phyloP scores from a whole-genome alignment of 2,113 vertebrate genomes.

The Poecilia latipinna region DNA sequence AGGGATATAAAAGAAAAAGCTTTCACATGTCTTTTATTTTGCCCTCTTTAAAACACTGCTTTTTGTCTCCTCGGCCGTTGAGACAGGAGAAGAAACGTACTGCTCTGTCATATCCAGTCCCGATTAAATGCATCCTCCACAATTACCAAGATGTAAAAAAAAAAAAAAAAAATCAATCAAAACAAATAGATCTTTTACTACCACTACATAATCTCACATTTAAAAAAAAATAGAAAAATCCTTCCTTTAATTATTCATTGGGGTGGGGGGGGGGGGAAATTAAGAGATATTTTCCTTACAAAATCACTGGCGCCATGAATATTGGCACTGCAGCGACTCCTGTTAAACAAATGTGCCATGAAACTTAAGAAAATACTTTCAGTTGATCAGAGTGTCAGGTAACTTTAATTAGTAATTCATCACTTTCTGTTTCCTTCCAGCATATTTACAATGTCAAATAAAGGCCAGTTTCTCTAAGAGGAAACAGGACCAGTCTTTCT shows the following conservation, averaged over 20 bases:
- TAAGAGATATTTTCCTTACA: no score
- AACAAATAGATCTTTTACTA: background rate
- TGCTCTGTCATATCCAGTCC: background rate
- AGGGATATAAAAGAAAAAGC: conserved; percentile 8
- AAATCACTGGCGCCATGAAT: background rate
- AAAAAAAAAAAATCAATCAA: background rate
- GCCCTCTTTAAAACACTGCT: background rate
- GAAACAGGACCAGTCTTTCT: no score
- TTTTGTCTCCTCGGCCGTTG: background rate
- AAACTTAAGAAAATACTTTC: background rate
- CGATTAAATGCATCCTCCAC: background rate
- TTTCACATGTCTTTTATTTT: conserved; percentile 11
- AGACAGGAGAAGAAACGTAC: background rate
- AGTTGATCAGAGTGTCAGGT: background rate
- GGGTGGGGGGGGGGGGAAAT: no score
- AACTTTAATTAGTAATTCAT: background rate
- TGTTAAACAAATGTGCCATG: background rate
- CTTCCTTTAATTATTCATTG: background rate
- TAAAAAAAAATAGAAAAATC: background rate
- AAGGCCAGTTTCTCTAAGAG: background rate
- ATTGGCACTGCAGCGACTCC: background rate
- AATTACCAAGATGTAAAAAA: background rate
- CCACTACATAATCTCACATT: no score
- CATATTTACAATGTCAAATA: background rate
- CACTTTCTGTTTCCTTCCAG: background rate